Base-by-base conservation (phyloP, 2,797 vertebrate species). In the Liparis tanakae region DNA sequence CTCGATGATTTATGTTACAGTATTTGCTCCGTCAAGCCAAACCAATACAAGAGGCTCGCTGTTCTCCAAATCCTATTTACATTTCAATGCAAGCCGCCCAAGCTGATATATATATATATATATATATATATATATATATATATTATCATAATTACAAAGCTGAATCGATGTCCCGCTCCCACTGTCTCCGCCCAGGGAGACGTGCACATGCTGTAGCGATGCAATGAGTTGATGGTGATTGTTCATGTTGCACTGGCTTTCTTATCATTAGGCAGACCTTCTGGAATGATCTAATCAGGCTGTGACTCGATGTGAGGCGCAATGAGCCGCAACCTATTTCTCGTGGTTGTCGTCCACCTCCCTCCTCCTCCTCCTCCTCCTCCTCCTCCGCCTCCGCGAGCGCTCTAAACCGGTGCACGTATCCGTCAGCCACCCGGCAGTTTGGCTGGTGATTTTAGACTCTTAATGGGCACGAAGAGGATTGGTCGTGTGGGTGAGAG, bases 391-490 rank as follows among this genome's bases (percentile, higher is more conserved):
- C n/a, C 81, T 79, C 58, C 81, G 17, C 75, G 41, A 84, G 80
- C 85, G 83, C 79, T 86, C 89, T 93, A 89, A 89, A 93, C 90
- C 90, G 80, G 80, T 89, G 82, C 85, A 89, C 88, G 56, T 89
- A 85, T 89, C 86, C 82, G 91, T 88, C 89, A 87, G 91, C 85
- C 88, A 54, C 80, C 83, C 91, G 73, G 85, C 90, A 79, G 83
- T 84, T 79, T 80, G 85, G 86, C 88, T 87, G 87, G 76, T 68
- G 86, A 80, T 91, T 91, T 91, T 92, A 92, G 89, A 89, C 88
- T 90, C 92, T 30, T 89, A 93, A 93, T 93, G 93, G 91, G 91
- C 89, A 92, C 90, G 89, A 91, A 92, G 92, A 92, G 88, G 92
- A 93, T 93, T 89, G 92, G 92, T 85, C 88, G 91, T 93, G 92